Evolutionary conservation across 1,140 invertebrate species (phyloP), one percentile per base, ranked within the genome.

Genomic region (Macrobrachium nipponense): DNA sequence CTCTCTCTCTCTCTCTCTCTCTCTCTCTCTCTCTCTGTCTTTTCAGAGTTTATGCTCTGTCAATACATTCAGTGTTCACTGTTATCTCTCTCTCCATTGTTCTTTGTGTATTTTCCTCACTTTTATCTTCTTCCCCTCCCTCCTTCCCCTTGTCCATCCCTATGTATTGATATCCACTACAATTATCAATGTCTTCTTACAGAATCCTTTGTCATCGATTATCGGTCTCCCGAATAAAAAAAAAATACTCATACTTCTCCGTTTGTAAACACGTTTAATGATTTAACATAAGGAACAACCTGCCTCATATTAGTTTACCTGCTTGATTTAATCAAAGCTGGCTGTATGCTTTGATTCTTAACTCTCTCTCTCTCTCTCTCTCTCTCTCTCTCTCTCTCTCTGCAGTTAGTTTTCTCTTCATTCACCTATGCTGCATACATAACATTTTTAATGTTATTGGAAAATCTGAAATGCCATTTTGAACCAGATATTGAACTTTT

Each of bases 341-440:
- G 51, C 12, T 51, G 12, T 51, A 51, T 51, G 7, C 8, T 51
- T 10, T 8, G n/a, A 73, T 73, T 44, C 23, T 61, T 61, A 23
- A 3, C 76, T 78, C 36, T 27, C 27, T 59, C 20, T 59, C 76
- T 78, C 15, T 78, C 3, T 23, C 62, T 23, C 36, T 70, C 58
- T 44, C 62, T 51, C 62, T 17, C 27, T 68, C 59, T 43, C 72
- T 60, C 75, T n/a, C 75, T 77, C 51, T 77, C 75, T 58, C 44
- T 58, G 14, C 76, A 60, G 8, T 78, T 58, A 60, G 8, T 78
- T 58, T 61, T n/a, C 60, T 78, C 18, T 12, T 10, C 2, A 10
- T 5, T 15, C 72, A 10, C 23, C 12, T 12, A 14, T 18, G 8
- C 17, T 73, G 6, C 43, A 8, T 73, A 2, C 36, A 27, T 73